Conservation (phyloP, 1,140 invertebrate genomes). For the Megalonaias nervosa region DNA sequence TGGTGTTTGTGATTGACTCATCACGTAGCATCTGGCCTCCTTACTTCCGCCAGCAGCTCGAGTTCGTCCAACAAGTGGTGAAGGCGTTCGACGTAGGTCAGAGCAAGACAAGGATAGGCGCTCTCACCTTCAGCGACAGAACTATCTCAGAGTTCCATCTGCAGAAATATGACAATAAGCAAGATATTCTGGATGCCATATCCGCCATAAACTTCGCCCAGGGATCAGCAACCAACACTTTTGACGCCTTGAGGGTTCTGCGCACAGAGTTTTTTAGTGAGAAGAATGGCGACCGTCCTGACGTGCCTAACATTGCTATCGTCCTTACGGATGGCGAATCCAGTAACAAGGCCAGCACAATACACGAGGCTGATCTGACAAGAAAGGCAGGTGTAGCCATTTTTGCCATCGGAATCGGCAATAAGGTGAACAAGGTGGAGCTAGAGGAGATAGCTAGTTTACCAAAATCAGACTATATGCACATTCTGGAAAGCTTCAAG, state of each 20-base stretch:
- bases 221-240: slow-evolving; percentile 24
- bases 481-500: background rate
- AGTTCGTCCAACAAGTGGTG: slow-evolving; percentile 42
- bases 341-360: slow-evolving; percentile 1
- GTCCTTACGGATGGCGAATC: slow-evolving; percentile 46
- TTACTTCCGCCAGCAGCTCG: slow-evolving; percentile 40
- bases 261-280: slow-evolving; percentile 25
- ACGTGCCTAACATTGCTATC: slow-evolving; percentile 31
- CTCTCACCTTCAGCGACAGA: slow-evolving; percentile 27
- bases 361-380: slow-evolving; percentile 20
- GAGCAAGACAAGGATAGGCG: slow-evolving; percentile 23
- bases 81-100: slow-evolving; percentile 32
- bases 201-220: background rate
- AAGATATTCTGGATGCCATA: background rate
- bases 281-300: slow-evolving; percentile 17
- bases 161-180: slow-evolving; percentile 10
- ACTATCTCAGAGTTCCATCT: slow-evolving; percentile 25
- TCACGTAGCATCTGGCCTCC: slow-evolving; percentile 47
- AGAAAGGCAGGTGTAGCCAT: slow-evolving; percentile 32
- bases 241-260: slow-evolving; percentile 10
- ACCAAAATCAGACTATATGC: background rate
- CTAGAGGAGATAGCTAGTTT: background rate
- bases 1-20: slow-evolving; percentile 55
- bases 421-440: slow-evolving; percentile 9
- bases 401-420: slow-evolving; percentile 35